Evolutionary conservation across 1,140 invertebrate genomes (phyloP).

Genomic region (Sarcophaga peregrina): DNA sequence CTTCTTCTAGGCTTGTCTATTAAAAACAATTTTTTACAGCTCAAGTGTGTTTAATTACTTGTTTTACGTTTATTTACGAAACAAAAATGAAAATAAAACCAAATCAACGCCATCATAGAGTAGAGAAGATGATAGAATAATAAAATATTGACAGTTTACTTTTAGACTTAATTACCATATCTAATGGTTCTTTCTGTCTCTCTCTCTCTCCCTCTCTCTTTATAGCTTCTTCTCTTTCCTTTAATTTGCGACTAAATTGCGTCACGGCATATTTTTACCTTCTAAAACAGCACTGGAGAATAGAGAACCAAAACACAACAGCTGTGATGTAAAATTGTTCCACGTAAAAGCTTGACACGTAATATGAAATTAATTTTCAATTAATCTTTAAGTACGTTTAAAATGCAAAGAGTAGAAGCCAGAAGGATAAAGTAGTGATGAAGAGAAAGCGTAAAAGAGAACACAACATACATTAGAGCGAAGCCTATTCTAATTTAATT

Average conservation of each 20-base stretch:
- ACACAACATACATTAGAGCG: too few relatives aligned
- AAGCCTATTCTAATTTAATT: neutral
- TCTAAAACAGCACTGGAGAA: neutral
- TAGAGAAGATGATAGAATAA: neutral
- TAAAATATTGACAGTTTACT: neutral
- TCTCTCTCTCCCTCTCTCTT: too few relatives aligned
- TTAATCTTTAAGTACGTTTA: conserved; percentile 2
- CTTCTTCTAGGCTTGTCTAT: neutral
- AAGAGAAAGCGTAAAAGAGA: too few relatives aligned
- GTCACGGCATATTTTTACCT: neutral
- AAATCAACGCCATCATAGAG: too few relatives aligned
- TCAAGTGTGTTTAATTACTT: neutral
- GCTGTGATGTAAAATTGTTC: neutral
- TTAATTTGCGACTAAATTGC: neutral
- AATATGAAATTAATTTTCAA: conserved; percentile 8
- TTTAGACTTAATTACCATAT: neutral
- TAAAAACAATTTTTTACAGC: neutral
- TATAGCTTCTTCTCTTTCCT: neutral
- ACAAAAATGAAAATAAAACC: too few relatives aligned
- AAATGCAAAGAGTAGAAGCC: neutral
- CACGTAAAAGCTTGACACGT: neutral
- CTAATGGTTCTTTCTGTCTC: neutral
- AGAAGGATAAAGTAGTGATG: too few relatives aligned
- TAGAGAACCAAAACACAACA: neutral
- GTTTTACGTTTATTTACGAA: neutral